Percentiles rank a stretch among this genome's conserved stretches.
Conservation (phyloP, 2,113 vertebrate species). For the Pygoscelis adeliae region DNA sequence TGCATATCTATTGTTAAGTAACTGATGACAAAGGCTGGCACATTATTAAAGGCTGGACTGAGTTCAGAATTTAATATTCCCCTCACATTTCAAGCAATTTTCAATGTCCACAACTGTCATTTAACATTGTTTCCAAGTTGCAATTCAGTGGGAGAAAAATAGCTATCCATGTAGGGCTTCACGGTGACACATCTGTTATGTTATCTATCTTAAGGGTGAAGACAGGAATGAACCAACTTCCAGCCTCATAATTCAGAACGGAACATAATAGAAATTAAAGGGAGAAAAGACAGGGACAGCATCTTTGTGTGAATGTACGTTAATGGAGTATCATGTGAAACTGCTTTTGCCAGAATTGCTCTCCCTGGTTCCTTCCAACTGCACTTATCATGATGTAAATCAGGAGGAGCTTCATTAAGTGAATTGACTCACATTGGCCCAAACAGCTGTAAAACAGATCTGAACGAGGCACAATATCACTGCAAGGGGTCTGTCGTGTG, state of each 20-base stretch:
- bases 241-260: neutral
- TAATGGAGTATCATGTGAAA: neutral
- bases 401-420: neutral
- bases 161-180: slow-evolving; percentile 20
- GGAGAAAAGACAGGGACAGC: neutral
- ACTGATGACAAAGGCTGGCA: slow-evolving; percentile 50
- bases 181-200: slow-evolving; percentile 16
- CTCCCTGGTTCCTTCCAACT: neutral
- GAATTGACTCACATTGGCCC: neutral
- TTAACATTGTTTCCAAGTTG: slow-evolving; percentile 51
- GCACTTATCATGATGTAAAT: neutral
- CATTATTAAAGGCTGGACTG: slow-evolving; percentile 24
- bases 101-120: slow-evolving; percentile 45
- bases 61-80: slow-evolving; percentile 42
- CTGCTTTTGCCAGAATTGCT: neutral
- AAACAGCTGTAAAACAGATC: neutral
- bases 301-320: neutral
- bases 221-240: slow-evolving; percentile 29
- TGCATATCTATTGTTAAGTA: slow-evolving; percentile 20
- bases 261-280: slow-evolving; percentile 5
- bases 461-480: neutral
- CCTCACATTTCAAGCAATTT: slow-evolving; percentile 6
- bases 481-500: neutral
- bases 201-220: slow-evolving; percentile 25
- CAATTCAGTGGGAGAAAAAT: slow-evolving; percentile 56